phyloP scores from a whole-genome alignment of 2,888 invertebrate genomes.

The Parnassius mnemosyne region DNA sequence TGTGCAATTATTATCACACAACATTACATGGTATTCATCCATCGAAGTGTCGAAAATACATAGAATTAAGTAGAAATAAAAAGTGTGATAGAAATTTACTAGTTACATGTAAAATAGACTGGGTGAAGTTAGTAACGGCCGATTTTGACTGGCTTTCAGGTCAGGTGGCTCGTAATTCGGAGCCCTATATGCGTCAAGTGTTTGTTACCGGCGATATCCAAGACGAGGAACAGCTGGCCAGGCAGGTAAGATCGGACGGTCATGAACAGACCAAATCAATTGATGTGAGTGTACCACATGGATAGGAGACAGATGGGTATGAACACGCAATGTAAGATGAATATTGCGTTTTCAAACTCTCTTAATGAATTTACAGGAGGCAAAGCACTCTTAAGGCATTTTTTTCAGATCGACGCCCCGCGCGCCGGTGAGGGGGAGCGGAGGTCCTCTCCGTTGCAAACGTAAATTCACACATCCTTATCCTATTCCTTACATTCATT shows the following conservation, averaged over 20 bases:
- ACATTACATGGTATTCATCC: constrained; percentile 1
- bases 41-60: constrained; percentile 18
- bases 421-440: constrained; percentile 49
- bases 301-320: constrained; percentile 45
- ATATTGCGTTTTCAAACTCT: constrained; percentile 63
- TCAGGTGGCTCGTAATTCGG: constrained; percentile 94
- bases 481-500: constrained; percentile 21
- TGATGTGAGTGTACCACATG: constrained; percentile 14
- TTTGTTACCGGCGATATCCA: constrained; percentile 86
- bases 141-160: constrained; percentile 79
- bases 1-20: constrained; percentile 6
- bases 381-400: constrained; percentile 62
- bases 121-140: constrained; percentile 56
- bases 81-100: constrained; percentile 7
- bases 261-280: constrained; percentile 19
- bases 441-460: constrained; percentile 60
- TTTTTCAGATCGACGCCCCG: constrained; percentile 68
- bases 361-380: constrained; percentile 39
- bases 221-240: constrained; percentile 81
- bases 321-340: constrained; percentile 53
- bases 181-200: constrained; percentile 98
- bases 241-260: constrained; percentile 80
- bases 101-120: constrained; percentile 28
- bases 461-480: constrained; percentile 58
- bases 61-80: neutral